A percentile compares a stretch with the other conserved stretches of the same genome.
Conservation (phyloP, 2,113 vertebrate genomes). For the Percopsis transmontana region DNA sequence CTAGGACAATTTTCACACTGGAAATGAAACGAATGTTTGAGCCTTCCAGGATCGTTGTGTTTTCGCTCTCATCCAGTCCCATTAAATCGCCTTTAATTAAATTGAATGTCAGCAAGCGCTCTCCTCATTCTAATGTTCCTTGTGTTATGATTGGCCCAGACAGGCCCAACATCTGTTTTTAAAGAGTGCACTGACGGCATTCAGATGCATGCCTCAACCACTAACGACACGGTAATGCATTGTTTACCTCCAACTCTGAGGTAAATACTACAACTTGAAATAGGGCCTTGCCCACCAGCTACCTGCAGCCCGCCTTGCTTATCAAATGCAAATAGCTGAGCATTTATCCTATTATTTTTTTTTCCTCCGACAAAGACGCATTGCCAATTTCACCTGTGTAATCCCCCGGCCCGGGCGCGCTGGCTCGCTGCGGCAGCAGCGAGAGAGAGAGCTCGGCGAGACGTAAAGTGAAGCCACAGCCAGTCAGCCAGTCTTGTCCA, state of each 20-base stretch:
- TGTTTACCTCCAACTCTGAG: slow-evolving; percentile 34
- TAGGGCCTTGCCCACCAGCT: slow-evolving; percentile 39
- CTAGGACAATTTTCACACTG: background rate
- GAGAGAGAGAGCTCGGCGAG: slow-evolving; percentile 63
- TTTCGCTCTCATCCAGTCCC: slow-evolving; percentile 55
- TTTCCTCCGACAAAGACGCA: slow-evolving; percentile 12
- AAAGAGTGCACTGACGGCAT: slow-evolving; percentile 45
- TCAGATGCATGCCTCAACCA: slow-evolving; percentile 15
- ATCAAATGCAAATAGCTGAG: slow-evolving; percentile 40
- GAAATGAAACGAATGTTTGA: background rate
- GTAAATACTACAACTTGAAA: slow-evolving; percentile 29
- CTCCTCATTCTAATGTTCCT: slow-evolving; percentile 55
- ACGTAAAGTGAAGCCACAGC: slow-evolving; percentile 58
- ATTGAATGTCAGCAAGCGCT: slow-evolving; percentile 64
- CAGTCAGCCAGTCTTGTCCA: slow-evolving; percentile 70
- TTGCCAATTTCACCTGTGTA: slow-evolving; percentile 43
- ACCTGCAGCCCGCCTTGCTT: slow-evolving; percentile 30
- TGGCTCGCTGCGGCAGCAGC: slow-evolving; percentile 30
- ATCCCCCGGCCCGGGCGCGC: slow-evolving; percentile 34
- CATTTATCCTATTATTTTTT: slow-evolving; percentile 14
- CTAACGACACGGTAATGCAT: slow-evolving; percentile 34
- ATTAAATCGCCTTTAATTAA: slow-evolving; percentile 72
- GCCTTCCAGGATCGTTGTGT: slow-evolving; percentile 55
- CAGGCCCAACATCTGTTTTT: slow-evolving; percentile 69
- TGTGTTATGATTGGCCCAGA: slow-evolving; percentile 62